Percentiles rank a stretch among this genome's conserved stretches.
These are phyloP conservation scores for Drosophila ogumai DNA, from an alignment of 1,140 invertebrate species.

Conservation along the genomic window DNA sequence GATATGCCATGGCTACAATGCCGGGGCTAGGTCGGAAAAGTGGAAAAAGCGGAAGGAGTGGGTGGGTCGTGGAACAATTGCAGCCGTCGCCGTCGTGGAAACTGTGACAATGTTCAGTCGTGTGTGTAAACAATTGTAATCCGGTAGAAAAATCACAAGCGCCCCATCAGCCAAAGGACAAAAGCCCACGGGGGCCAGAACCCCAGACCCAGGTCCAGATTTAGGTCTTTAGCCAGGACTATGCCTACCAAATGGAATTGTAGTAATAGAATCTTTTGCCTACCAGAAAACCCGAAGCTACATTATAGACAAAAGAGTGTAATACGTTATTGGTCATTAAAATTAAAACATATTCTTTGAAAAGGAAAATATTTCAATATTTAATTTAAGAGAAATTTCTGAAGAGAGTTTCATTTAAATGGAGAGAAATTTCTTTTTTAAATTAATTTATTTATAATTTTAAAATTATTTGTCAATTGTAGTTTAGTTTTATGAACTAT, in stretches of 20 bases:
- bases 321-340: constrained; percentile 45
- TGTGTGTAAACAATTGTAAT: constrained; percentile 81
- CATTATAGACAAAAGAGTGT: neutral
- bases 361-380: too few species aligned
- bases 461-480: neutral
- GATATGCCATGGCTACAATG: constrained; percentile 55
- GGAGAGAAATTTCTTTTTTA: neutral
- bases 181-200: constrained; percentile 33
- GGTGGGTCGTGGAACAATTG: constrained; percentile 60
- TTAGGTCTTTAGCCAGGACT: constrained; percentile 31
- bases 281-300: constrained; percentile 4
- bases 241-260: constrained; percentile 9
- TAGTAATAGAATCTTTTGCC: constrained; percentile 10
- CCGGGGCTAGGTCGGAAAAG: constrained; percentile 4
- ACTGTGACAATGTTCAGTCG: constrained; percentile 79
- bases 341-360: neutral
- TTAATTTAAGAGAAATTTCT: neutral
- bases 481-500: neutral
- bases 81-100: constrained; percentile 61
- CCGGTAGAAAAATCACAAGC: constrained; percentile 79
- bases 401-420: neutral
- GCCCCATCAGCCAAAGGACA: constrained; percentile 44
- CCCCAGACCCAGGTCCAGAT: constrained; percentile 12
- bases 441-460: neutral
- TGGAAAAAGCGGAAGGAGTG: neutral